Evolutionary conservation across 1,140 invertebrate genomes (phyloP), one percentile per base, ranked within the genome.

Genomic region (Drosophila sturtevanti): DNA sequence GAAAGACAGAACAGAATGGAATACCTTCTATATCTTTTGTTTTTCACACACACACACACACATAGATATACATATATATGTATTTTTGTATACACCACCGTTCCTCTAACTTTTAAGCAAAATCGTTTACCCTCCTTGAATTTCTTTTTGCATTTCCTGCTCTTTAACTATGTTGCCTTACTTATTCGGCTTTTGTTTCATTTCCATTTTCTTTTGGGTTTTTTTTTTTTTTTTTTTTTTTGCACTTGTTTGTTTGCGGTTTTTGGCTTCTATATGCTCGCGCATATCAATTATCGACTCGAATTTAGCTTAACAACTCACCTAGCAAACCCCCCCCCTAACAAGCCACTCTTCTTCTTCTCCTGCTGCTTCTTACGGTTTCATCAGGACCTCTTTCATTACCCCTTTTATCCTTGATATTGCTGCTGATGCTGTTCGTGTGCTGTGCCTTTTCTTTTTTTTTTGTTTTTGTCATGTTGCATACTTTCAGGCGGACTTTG

Each of bases 271-370:
- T 58, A 81, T 77, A 77, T 77, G 86, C 85, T 74, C 86, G 74
- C 65, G 72, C 72, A 62, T 86, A 86, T 86, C 82, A 89, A 86
- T 86, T 86, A 86, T 86, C 79, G 82, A 76, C 82, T 86, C 82
- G 72, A 87, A 86, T 86, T 86, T 71, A 76, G 76, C 68, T 65
- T 35, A 38, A 51, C 34, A 41, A 61, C 65, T 61, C 65, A 21
- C 68, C 54, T 52, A 44, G n/a, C n/a, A n/a, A n/a, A n/a, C n/a
- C n/a, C n/a, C n/a, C n/a, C n/a, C n/a, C n/a, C n/a, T n/a, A n/a
- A n/a, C n/a, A n/a, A n/a, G n/a, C n/a, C n/a, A n/a, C n/a, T n/a
- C n/a, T n/a, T n/a, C 22, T 48, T 55, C 52, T 54, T 31, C 41
- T 12, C 34, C 22, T 35, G 11, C 31, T 35, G 21, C 41, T 10